These are phyloP conservation scores for Notothenia rossii DNA, from an alignment of 2,113 vertebrate species.

Conservation along the genomic window DNA sequence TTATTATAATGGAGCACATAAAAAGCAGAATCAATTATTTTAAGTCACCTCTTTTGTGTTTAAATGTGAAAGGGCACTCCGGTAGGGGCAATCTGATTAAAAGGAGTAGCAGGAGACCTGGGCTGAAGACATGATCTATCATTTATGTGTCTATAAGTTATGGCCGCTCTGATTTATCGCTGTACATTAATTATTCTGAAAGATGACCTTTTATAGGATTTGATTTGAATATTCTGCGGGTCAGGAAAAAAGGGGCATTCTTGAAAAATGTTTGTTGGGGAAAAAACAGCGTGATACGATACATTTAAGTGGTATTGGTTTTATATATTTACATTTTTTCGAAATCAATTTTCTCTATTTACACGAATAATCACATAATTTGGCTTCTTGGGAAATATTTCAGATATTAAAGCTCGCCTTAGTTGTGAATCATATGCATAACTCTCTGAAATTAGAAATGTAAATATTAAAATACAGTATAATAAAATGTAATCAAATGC, in stretches of 20 bases:
- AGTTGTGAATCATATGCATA: neutral
- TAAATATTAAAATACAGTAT: no score
- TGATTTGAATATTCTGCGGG: conserved; percentile 77
- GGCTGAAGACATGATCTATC: conserved; percentile 78
- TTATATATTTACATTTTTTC: neutral
- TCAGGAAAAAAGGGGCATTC: conserved; percentile 47
- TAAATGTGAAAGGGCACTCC: conserved; percentile 80
- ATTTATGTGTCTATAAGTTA: conserved; percentile 80
- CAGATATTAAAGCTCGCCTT: neutral
- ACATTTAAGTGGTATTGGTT: neutral
- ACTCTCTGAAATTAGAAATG: no score
- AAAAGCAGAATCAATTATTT: conserved; percentile 83
- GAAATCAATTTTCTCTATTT: neutral
- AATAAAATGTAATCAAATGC: no score
- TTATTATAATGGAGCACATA: conserved; percentile 83
- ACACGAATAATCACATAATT: neutral
- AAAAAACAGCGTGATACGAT: neutral
- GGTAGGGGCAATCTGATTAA: conserved; percentile 79
- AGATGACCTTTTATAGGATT: conserved; percentile 76
- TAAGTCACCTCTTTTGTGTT: conserved; percentile 82
- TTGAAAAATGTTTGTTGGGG: conserved; percentile 42
- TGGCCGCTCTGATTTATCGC: conserved; percentile 78
- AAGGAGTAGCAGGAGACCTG: conserved; percentile 75
- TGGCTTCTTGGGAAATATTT: no score
- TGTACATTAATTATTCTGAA: conserved; percentile 78